Base-by-base conservation (phyloP, 1,140 invertebrate species). In the Manduca sexta region DNA sequence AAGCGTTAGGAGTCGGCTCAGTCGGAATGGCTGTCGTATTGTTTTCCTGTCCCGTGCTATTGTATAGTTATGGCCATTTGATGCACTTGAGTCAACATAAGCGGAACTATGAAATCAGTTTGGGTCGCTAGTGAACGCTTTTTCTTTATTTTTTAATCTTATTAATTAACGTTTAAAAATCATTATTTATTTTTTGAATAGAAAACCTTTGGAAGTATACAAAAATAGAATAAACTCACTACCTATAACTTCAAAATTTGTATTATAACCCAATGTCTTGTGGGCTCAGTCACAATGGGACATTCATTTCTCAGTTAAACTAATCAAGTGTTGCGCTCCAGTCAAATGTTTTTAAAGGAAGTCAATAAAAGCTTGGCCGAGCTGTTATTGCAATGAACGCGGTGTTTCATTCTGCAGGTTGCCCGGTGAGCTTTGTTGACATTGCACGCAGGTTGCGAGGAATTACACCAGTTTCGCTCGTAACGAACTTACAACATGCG, bases 31-130 rank as follows among this genome's bases (percentile, higher is more conserved):
- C 21, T 29, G 3, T 18, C n/a, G 11, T 29, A 29, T 16, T 45
- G 31, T 15, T 12, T n/a, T 34, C 7, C 2, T 45, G 15, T 35
- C 12, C 14, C 43, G 35, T 34, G 35, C 33, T 15, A 45, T 18
- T 45, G 16, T 21, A 35, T 15, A 26, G 4, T 45, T 34, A 5
- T 11, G 11, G 7, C 33, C n/a, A 3, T 29, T 17, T 29, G 21
- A 10, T 12, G 52, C 64, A 67, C 61, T 69, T 69, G 65, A 64
- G 59, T 69, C 61, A 69, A 69, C 56, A 64, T n/a, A 26, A 47
- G 50, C 52, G 29, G 57, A 58, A 56, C 55, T 12, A 35, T 45
- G 15, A 45, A 34, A 30, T 30, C 21, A 12, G 18, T 42, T 26
- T 13, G 11, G 41, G 38, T 40, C 11, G 16, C 38, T 16, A 16